Evolutionary conservation across 53 echinoderm and acorn worm genomes (phyloP).

Genomic region (Zoroaster sp.): DNA sequence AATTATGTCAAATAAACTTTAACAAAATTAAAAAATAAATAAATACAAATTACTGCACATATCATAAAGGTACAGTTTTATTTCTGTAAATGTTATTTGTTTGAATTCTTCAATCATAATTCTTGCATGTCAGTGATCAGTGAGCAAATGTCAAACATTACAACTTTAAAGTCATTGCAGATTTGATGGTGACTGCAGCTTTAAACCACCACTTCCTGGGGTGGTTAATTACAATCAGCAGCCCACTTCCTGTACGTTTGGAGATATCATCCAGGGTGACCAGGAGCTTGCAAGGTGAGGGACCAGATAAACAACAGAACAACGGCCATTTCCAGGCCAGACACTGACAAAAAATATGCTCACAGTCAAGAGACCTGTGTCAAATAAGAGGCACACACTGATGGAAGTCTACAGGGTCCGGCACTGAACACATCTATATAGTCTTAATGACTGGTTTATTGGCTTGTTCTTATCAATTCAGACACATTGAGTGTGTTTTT

Average conservation of each 20-base stretch:
- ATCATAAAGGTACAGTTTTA: not conserved
- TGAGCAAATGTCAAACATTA: not conserved
- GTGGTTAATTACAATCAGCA: not conserved
- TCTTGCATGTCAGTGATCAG: too few relatives aligned
- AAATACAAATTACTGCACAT: too few relatives aligned
- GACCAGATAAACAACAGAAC: not conserved
- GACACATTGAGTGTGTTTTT: too few relatives aligned
- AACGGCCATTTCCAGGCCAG: not conserved
- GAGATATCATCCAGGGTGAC: conserved; percentile 9
- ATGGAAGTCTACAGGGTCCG: too few relatives aligned
- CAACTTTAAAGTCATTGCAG: not conserved
- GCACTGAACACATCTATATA: too few relatives aligned
- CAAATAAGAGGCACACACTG: not conserved
- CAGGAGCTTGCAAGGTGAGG: conserved; percentile 20
- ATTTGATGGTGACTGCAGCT: not conserved
- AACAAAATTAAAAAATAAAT: not conserved
- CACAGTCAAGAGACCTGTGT: not conserved
- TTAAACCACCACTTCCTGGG: conserved; percentile 25
- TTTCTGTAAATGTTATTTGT: not conserved
- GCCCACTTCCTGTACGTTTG: conserved; percentile 26
- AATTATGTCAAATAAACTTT: too few relatives aligned
- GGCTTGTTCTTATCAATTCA: too few relatives aligned
- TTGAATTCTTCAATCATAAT: not conserved
- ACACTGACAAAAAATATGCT: not conserved
- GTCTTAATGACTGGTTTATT: too few relatives aligned